Percentiles rank a stretch among this genome's conserved stretches.
Evolutionary conservation across 2,888 invertebrate species (phyloP).

Genomic region (Orthonevra nobilis): DNA sequence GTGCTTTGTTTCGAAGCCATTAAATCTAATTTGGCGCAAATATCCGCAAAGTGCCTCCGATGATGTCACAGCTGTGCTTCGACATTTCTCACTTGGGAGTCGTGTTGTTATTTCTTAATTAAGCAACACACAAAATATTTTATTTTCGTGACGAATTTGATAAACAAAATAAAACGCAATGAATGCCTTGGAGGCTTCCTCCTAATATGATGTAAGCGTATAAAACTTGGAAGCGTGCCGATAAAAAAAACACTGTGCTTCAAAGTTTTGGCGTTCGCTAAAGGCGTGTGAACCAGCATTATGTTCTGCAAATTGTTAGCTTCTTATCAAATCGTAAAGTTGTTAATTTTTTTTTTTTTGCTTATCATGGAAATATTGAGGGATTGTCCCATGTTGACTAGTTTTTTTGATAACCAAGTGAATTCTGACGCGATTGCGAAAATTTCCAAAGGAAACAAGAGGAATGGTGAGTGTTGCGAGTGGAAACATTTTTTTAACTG

Average conservation of each 20-base stretch:
- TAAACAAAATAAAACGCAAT: slow-evolving; percentile 19
- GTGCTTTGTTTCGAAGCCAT: slow-evolving; percentile 22
- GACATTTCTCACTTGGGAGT: slow-evolving; percentile 16
- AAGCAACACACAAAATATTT: slow-evolving; percentile 3
- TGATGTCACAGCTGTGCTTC: slow-evolving; percentile 40
- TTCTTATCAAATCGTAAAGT: slow-evolving; percentile 38
- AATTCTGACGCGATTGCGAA: not conserved
- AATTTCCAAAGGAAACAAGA: not conserved
- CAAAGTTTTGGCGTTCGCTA: slow-evolving; percentile 11
- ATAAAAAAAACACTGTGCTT: not conserved
- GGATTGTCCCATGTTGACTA: not conserved
- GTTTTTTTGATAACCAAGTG: not conserved
- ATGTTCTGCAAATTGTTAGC: slow-evolving; percentile 37
- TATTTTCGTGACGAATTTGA: slow-evolving; percentile 51
- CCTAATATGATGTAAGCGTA: not conserved
- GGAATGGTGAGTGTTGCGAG: too few species aligned
- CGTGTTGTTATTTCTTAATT: slow-evolving; percentile 27
- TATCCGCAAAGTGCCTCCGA: not conserved
- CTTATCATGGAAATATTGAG: too few species aligned
- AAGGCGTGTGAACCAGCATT: slow-evolving; percentile 31
- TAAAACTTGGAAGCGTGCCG: not conserved
- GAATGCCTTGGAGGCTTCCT: slow-evolving; percentile 18
- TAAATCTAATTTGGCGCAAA: slow-evolving; percentile 39
- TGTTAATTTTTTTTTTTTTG: slow-evolving; percentile 20
- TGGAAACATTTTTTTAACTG: too few species aligned